Evolutionary conservation across 2,113 vertebrate genomes (phyloP).

Genomic region (Cinclus cinclus): DNA sequence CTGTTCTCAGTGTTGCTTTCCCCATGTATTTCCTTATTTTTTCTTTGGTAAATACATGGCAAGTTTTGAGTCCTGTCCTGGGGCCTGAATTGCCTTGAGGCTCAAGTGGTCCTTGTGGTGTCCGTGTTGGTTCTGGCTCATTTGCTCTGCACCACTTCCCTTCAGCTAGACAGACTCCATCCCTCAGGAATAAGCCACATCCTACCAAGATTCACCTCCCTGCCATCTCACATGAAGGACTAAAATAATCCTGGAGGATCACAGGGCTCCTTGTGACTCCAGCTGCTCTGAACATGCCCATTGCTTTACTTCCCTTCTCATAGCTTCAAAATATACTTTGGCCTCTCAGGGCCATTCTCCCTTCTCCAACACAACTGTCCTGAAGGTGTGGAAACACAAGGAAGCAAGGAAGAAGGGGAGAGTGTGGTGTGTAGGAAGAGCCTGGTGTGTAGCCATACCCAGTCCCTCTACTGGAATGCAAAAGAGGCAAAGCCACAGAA

Average conservation of each 20-base stretch:
- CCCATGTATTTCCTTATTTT: neutral
- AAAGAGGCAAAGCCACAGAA: neutral
- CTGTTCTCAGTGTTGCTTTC: neutral
- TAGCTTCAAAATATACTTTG: neutral
- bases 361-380: accelerated
- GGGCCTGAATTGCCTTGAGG: neutral
- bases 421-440: accelerated
- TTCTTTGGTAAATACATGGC: neutral
- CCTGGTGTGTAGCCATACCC: neutral
- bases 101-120: neutral
- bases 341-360: accelerated
- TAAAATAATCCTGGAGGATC: neutral
- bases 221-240: neutral
- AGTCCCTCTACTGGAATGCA: neutral
- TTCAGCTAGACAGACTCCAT: neutral
- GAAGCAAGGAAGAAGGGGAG: neutral
- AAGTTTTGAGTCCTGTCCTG: neutral
- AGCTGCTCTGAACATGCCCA: neutral
- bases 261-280: neutral
- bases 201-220: neutral
- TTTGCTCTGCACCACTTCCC: neutral
- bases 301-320: neutral
- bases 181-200: neutral
- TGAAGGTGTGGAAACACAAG: neutral
- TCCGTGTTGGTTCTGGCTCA: neutral